Conservation (phyloP, 2,888 invertebrate genomes). For the Agriopis aurantiaria region DNA sequence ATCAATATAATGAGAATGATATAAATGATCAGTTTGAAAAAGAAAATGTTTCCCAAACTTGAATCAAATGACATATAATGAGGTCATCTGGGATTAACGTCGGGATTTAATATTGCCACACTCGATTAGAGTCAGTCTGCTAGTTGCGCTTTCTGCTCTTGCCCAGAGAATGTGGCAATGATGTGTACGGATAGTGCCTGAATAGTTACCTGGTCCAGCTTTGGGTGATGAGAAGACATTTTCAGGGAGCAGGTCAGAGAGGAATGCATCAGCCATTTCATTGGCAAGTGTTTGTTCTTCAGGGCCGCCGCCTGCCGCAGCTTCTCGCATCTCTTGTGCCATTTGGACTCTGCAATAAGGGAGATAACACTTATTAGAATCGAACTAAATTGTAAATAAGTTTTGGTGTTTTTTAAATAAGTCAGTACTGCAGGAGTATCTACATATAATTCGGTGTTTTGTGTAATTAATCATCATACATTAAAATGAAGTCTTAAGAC, state of each 20-base stretch:
- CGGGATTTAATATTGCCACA: constrained; percentile 80
- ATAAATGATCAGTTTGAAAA: not conserved
- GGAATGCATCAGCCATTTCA: constrained; percentile 98
- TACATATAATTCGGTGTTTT: constrained; percentile 67
- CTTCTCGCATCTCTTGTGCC: constrained; percentile 99
- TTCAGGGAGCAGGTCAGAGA: constrained; percentile 97
- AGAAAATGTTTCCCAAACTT: constrained; percentile 73
- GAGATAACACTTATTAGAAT: not conserved
- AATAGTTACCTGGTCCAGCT: constrained; percentile 90
- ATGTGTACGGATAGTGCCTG: not conserved
- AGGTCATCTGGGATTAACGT: constrained; percentile 84
- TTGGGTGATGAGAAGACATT: constrained; percentile 98
- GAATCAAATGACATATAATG: constrained; percentile 79
- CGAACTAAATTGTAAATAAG: not conserved
- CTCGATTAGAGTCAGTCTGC: constrained; percentile 81
- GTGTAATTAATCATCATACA: constrained; percentile 77
- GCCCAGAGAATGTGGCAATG: constrained; percentile 83
- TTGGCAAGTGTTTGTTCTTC: constrained; percentile 98
- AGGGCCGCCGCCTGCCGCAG: constrained; percentile 92
- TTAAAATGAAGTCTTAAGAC: not conserved
- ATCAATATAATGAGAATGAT: not conserved
- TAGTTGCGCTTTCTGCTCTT: constrained; percentile 74
- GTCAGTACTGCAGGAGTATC: constrained; percentile 84
- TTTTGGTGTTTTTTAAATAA: constrained; percentile 9
- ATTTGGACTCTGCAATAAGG: constrained; percentile 91